Evolutionary conservation across 2,797 vertebrate genomes (phyloP).

Genomic region (Lophius americanus): DNA sequence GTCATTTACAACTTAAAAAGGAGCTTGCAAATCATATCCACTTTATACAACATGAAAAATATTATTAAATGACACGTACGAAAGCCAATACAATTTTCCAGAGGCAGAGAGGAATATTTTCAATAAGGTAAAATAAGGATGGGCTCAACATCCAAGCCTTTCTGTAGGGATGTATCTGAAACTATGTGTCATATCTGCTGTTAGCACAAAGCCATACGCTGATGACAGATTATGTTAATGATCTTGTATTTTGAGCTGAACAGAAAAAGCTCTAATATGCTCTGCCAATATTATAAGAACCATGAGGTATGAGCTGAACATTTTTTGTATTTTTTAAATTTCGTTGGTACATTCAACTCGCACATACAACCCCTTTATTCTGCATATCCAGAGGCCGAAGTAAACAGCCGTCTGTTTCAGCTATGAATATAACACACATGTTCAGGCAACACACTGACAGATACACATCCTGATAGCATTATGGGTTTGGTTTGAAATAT

Average conservation of each 20-base stretch:
- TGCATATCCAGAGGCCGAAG: not conserved
- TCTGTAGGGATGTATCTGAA: slow-evolving; percentile 7
- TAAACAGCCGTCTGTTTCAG: not conserved
- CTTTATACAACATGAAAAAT: slow-evolving; percentile 49
- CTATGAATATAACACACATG: not conserved
- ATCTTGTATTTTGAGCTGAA: slow-evolving; percentile 22
- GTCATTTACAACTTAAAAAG: slow-evolving; percentile 69
- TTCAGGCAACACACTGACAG: not conserved
- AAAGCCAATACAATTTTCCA: slow-evolving; percentile 42
- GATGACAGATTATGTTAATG: slow-evolving; percentile 24
- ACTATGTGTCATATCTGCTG: slow-evolving; percentile 1
- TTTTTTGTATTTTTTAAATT: slow-evolving; percentile 25
- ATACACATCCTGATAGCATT: slow-evolving; percentile 1
- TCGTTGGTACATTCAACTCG: not conserved
- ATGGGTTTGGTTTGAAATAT: not conserved
- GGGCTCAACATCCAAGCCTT: not conserved
- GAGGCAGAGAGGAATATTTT: slow-evolving; percentile 41
- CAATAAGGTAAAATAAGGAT: slow-evolving; percentile 34
- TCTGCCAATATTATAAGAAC: slow-evolving; percentile 30
- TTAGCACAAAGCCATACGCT: slow-evolving; percentile 4
- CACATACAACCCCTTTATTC: not conserved
- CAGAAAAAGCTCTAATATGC: not conserved
- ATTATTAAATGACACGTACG: slow-evolving; percentile 38
- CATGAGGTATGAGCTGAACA: slow-evolving; percentile 16
- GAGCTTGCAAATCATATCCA: slow-evolving; percentile 58